Conservation (phyloP, 2,113 vertebrate genomes). For the Taxidea taxus region DNA sequence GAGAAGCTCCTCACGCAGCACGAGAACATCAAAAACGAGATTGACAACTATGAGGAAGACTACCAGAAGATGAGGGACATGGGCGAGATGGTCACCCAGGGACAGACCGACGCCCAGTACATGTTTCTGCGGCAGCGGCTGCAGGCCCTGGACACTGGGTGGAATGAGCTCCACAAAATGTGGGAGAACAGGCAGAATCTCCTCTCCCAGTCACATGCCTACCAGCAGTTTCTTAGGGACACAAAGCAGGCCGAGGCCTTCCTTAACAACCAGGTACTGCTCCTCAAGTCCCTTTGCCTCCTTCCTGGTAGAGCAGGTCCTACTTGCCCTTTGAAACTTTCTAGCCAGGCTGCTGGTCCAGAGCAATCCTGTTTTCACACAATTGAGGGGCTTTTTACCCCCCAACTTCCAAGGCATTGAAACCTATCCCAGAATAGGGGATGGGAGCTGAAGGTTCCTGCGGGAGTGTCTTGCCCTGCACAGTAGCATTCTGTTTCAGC, state of each 20-base stretch:
- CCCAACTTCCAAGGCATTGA: neutral
- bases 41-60: conserved; percentile 98
- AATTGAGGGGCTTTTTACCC: neutral
- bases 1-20: conserved; percentile 98
- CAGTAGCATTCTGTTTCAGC: neutral
- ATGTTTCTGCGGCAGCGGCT: conserved; percentile 99
- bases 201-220: conserved; percentile 96
- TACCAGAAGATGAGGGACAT: conserved; percentile 99
- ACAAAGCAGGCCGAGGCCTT: conserved; percentile 99
- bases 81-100: conserved; percentile 99
- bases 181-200: conserved; percentile 99
- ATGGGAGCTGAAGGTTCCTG: neutral
- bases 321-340: neutral
- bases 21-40: conserved; percentile 97
- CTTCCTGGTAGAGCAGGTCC: neutral
- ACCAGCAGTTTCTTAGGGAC: conserved; percentile 97
- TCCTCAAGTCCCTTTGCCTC: neutral
- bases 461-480: neutral
- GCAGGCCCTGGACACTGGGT: conserved; percentile 97
- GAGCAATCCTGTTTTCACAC: no score
- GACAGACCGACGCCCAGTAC: conserved; percentile 97
- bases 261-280: conserved; percentile 97
- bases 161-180: conserved; percentile 99
- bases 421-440: neutral
- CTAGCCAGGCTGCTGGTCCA: neutral